Evolutionary conservation across 2,113 vertebrate species (phyloP).

Genomic region (Gopherus flavomarginatus): DNA sequence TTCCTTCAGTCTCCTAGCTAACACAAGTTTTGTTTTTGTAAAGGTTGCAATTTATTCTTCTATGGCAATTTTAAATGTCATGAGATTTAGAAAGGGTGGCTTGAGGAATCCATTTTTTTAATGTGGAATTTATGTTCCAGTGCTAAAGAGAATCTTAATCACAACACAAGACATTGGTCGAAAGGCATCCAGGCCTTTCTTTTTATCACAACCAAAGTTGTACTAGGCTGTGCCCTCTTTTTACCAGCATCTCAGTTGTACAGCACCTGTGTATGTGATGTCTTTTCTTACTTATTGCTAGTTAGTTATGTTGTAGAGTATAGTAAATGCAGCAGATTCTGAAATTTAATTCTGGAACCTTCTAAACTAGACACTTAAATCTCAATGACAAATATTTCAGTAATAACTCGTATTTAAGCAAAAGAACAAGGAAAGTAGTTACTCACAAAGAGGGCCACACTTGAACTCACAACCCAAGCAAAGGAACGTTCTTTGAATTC

Average conservation of each 20-base stretch:
- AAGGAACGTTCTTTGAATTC: neutral
- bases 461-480: neutral
- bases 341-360: conserved; percentile 72
- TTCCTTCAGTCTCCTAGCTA: conserved; percentile 14
- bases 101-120: conserved; percentile 56
- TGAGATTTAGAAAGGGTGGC: conserved; percentile 47
- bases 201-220: conserved; percentile 49
- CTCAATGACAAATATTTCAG: conserved; percentile 49
- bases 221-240: conserved; percentile 47
- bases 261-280: conserved; percentile 62
- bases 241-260: conserved; percentile 58
- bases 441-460: neutral
- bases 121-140: conserved; percentile 30
- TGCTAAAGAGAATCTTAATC: conserved; percentile 53
- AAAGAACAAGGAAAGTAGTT: neutral
- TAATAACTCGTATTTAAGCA: conserved; percentile 20
- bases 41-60: conserved; percentile 30
- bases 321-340: conserved; percentile 72
- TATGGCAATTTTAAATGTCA: conserved; percentile 37
- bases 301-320: conserved; percentile 58
- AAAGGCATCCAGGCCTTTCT: conserved; percentile 41
- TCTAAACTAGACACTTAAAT: conserved; percentile 72
- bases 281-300: conserved; percentile 62
- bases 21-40: neutral
- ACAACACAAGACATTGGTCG: conserved; percentile 31